Base-by-base conservation (phyloP, 2,888 invertebrate species). In the Eulithis prunata region DNA sequence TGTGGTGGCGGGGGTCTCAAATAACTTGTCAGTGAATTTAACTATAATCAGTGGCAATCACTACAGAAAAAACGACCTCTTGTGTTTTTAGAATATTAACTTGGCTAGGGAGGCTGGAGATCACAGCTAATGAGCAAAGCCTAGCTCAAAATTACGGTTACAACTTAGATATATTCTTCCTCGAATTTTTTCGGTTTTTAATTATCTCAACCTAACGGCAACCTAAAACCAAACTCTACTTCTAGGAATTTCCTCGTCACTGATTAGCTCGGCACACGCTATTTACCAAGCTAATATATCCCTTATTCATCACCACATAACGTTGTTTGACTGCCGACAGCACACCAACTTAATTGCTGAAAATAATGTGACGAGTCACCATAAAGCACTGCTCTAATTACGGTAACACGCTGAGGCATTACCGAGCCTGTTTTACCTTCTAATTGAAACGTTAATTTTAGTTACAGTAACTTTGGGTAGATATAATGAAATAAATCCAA, bases 331-430 rank as follows among this genome's bases (percentile, higher is more conserved):
- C 57, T 54, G 46, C 60, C 54, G 51, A 62, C 14, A 41, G 36
- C 36, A 28, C 53, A 57, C 66, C 46, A 52, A 58, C 57, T 62
- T 64, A 64, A 65, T 65, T 68, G 57, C 57, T 57, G 54, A 57
- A 68, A 68, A 68, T 68, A 60, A 68, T 68, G 68, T 68, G 68
- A 64, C 68, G 64, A 68, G 57, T 61, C 57, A 53, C 61, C 61
- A 58, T 68, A 68, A 68, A 68, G 64, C 68, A 64, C 61, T 13
- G 49, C n/a, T 62, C 57, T 68, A 61, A 68, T 64, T 68, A 64
- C 54, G 64, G 63, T 64, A 68, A 68, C 68, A 64, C 58, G 61
- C 55, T 51, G 64, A 57, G 57, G 46, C 56, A 65, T 65, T 65
- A 57, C 57, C 57, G 21, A 55, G 54, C 49, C 58, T 36, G 47